phyloP scores from a whole-genome alignment of 1,140 invertebrate genomes.

The Rhynchophorus ferrugineus region DNA sequence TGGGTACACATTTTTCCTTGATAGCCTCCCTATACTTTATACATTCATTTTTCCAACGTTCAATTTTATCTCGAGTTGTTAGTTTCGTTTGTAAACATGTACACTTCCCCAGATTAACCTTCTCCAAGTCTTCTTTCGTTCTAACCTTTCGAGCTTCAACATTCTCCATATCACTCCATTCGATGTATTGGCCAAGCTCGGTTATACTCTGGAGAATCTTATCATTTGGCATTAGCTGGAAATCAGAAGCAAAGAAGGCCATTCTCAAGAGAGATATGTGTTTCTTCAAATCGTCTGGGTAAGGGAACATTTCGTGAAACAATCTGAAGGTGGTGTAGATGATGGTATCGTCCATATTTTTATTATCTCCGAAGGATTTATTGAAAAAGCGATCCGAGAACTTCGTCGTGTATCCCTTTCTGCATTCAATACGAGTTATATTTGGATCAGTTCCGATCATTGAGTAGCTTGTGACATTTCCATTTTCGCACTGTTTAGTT shows the following conservation, averaged over 20 bases:
- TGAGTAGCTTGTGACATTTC: background rate
- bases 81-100: slow-evolving; percentile 6
- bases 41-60: slow-evolving; percentile 11
- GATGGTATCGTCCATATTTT: background rate
- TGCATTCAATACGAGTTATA: slow-evolving; percentile 7
- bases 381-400: slow-evolving; percentile 15
- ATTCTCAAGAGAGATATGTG: background rate
- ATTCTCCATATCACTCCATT: slow-evolving; percentile 4
- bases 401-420: slow-evolving; percentile 4
- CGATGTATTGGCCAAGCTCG: background rate
- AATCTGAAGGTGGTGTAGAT: slow-evolving; percentile 11
- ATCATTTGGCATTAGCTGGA: background rate
- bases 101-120: background rate
- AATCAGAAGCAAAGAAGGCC: background rate
- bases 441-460: background rate
- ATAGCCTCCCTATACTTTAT: slow-evolving; percentile 11
- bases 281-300: slow-evolving; percentile 1
- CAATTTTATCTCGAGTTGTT: slow-evolving; percentile 16
- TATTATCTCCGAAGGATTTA: background rate
- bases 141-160: background rate
- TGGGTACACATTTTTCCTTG: slow-evolving; percentile 3
- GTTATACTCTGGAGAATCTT: slow-evolving; percentile 4
- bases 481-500: background rate
- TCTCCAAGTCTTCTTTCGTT: background rate
- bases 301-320: slow-evolving; percentile 11